Evolutionary conservation across 2,888 invertebrate genomes (phyloP).

Genomic region (Eupithecia pulchellata): DNA sequence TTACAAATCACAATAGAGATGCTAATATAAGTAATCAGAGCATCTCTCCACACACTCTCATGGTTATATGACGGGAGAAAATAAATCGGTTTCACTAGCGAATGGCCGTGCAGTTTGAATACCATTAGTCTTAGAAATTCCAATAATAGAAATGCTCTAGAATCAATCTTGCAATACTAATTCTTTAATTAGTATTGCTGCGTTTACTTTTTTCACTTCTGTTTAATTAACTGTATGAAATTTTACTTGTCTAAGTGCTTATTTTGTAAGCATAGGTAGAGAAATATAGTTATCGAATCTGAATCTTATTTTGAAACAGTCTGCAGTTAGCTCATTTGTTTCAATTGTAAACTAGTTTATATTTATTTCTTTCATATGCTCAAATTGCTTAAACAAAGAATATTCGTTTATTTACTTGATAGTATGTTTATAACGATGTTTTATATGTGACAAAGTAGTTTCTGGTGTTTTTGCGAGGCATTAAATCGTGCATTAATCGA

Average conservation of each 20-base stretch:
- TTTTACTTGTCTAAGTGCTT: too few relatives aligned
- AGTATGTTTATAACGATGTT: too few relatives aligned
- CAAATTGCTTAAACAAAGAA: too few relatives aligned
- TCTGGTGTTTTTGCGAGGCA: conserved; percentile 9
- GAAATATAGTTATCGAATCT: too few relatives aligned
- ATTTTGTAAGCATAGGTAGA: too few relatives aligned
- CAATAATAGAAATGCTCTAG: conserved; percentile 17
- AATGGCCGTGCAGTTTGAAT: conserved; percentile 21
- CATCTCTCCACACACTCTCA: conserved; percentile 35
- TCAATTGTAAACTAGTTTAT: too few relatives aligned
- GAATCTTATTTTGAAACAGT: too few relatives aligned
- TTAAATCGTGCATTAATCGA: background rate
- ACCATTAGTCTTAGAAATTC: conserved; percentile 29
- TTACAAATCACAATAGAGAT: conserved; percentile 22
- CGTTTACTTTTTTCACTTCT: too few relatives aligned
- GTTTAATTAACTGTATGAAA: too few relatives aligned
- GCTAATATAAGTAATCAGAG: conserved; percentile 41
- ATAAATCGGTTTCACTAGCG: conserved; percentile 44
- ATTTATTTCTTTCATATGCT: too few relatives aligned
- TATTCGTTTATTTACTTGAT: background rate
- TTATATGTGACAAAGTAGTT: background rate
- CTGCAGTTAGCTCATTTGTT: too few relatives aligned
- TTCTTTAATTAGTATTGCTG: too few relatives aligned
- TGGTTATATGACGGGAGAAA: conserved; percentile 31
- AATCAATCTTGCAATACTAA: conserved; percentile 3